phyloP scores from a whole-genome alignment of 2,888 invertebrate genomes.

The Heliconius charithonia region DNA sequence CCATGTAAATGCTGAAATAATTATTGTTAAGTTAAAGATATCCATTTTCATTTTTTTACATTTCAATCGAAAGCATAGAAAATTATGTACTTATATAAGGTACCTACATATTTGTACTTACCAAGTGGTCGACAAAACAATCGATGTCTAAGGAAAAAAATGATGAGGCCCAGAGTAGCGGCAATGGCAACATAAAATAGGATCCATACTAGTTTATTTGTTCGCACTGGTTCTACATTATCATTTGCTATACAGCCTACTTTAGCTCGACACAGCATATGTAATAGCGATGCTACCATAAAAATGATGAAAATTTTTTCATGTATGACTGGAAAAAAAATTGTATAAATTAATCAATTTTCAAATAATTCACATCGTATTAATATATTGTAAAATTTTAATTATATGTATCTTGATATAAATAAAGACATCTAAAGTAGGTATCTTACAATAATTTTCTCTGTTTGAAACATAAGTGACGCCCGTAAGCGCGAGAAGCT shows the following conservation, averaged over 20 bases:
- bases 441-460: slow-evolving; percentile 95
- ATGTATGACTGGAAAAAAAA: slow-evolving; percentile 88
- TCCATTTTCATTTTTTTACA: too few relatives aligned
- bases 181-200: slow-evolving; percentile 90
- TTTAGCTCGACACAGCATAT: slow-evolving; percentile 87
- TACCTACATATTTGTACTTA: slow-evolving; percentile 71
- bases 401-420: background rate
- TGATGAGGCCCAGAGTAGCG: slow-evolving; percentile 91
- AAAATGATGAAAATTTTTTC: slow-evolving; percentile 96
- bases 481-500: slow-evolving; percentile 93
- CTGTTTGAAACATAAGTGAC: slow-evolving; percentile 97
- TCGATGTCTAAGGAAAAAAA: slow-evolving; percentile 95
- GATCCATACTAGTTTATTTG: slow-evolving; percentile 87
- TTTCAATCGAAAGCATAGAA: background rate
- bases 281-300: slow-evolving; percentile 92
- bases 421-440: background rate
- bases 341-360: background rate
- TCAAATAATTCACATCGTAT: background rate
- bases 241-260: slow-evolving; percentile 74
- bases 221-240: slow-evolving; percentile 80
- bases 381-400: background rate
- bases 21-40: background rate
- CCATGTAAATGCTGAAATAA: slow-evolving; percentile 94
- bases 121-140: slow-evolving; percentile 95
- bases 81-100: background rate